phyloP scores from a whole-genome alignment of 2,113 vertebrate genomes.

The Pomatostomus ruficeps region DNA sequence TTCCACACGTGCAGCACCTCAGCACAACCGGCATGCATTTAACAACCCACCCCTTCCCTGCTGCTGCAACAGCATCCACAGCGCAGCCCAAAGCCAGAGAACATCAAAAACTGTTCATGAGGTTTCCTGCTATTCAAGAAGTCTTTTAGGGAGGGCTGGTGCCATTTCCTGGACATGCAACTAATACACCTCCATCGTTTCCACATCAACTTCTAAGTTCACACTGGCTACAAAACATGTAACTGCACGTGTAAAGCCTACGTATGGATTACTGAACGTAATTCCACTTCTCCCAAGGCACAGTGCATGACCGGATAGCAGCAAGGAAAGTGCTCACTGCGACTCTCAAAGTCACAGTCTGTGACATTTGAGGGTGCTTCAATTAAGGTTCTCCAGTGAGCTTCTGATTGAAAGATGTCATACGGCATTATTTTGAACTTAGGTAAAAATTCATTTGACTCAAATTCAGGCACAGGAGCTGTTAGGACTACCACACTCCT shows the following conservation, averaged over 20 bases:
- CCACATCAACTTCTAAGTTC: neutral
- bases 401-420: neutral
- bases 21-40: no score
- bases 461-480: neutral
- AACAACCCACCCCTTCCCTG: neutral
- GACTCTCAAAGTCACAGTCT: neutral
- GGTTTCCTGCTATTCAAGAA: neutral
- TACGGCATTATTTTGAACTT: neutral
- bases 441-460: neutral
- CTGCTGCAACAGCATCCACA: neutral
- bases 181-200: neutral
- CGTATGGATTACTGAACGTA: rapidly evolving
- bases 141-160: neutral
- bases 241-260: rapidly evolving
- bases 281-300: neutral
- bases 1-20: rapidly evolving
- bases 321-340: neutral
- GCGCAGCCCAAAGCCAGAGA: neutral
- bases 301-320: rapidly evolving
- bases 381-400: neutral
- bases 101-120: neutral
- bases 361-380: neutral
- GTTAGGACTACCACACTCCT: neutral
- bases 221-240: neutral
- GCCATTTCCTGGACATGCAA: neutral